Evolutionary conservation across 1,140 invertebrate species (phyloP).

Genomic region (Eumeta japonica): DNA sequence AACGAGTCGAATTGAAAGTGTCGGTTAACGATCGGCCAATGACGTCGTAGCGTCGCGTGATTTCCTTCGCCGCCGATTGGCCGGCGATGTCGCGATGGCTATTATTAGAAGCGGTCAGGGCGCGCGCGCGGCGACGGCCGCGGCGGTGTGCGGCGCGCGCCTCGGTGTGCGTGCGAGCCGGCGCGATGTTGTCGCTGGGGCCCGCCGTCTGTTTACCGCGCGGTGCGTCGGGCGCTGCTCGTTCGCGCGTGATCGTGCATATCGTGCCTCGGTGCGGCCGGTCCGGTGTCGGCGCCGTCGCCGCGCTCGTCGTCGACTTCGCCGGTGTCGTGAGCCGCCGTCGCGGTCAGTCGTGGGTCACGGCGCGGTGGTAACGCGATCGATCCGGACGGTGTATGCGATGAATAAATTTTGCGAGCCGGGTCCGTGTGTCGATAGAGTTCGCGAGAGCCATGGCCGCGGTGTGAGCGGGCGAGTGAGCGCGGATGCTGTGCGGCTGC

Average conservation of each 20-base stretch:
- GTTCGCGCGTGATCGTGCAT: too few species aligned
- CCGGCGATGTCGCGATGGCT: constrained; percentile 36
- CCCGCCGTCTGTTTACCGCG: constrained; percentile 47
- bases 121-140: constrained; percentile 32
- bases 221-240: too few species aligned
- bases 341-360: constrained; percentile 40
- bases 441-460: constrained; percentile 50
- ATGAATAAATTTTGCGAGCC: constrained; percentile 57
- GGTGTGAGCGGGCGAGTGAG: constrained; percentile 37
- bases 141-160: constrained; percentile 10
- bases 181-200: constrained; percentile 40
- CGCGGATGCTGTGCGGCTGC: constrained; percentile 32
- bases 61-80: constrained; percentile 25
- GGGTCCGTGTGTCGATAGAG: constrained; percentile 50
- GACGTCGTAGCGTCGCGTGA: constrained; percentile 26
- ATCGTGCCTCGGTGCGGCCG: too few species aligned
- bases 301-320: too few species aligned
- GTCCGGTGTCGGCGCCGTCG: too few species aligned
- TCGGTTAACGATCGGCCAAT: too few species aligned
- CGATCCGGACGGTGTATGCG: constrained; percentile 49
- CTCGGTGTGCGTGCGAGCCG: constrained; percentile 15
- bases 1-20: too few species aligned
- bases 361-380: constrained; percentile 46
- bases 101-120: constrained; percentile 36
- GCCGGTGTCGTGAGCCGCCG: too few species aligned